Percentiles rank a stretch among this genome's conserved stretches.
These are phyloP conservation scores for Pollimyrus isidori DNA, from an alignment of 2,113 vertebrate genomes.

Conservation along the genomic window DNA sequence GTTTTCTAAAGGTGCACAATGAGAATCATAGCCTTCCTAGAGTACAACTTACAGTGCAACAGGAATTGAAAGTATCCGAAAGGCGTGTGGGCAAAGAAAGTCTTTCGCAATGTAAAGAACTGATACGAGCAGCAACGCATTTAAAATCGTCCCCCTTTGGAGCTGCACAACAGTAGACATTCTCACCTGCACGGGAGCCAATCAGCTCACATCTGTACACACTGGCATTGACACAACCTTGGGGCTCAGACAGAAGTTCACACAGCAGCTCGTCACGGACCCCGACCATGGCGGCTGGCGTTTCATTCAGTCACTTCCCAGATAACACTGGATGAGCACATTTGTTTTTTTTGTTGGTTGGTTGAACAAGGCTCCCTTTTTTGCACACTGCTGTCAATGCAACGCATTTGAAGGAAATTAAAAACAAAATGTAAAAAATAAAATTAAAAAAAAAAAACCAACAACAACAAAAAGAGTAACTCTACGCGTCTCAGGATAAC, in stretches of 20 bases:
- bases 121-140: not conserved
- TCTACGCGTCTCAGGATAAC: conserved; percentile 65
- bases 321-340: conserved; percentile 1
- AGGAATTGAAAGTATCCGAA: conserved; percentile 3
- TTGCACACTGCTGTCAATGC: conserved; percentile 56
- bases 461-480: conserved; percentile 58
- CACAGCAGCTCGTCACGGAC: conserved; percentile 11
- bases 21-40: not conserved
- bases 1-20: not conserved
- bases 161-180: conserved; percentile 46
- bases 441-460: conserved; percentile 43
- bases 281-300: not conserved
- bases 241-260: conserved; percentile 57
- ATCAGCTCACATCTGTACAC: conserved; percentile 50
- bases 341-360: not conserved
- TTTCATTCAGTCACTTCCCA: conserved; percentile 14
- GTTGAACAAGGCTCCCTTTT: conserved; percentile 1
- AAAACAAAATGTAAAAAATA: conserved; percentile 49
- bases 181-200: conserved; percentile 27
- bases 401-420: conserved; percentile 47
- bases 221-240: conserved; percentile 57
- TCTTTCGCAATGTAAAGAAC: not conserved
- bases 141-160: not conserved
- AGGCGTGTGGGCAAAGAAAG: not conserved
- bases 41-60: not conserved